Base-by-base conservation (phyloP, 2,888 invertebrate species). In the Thelaira solivaga region DNA sequence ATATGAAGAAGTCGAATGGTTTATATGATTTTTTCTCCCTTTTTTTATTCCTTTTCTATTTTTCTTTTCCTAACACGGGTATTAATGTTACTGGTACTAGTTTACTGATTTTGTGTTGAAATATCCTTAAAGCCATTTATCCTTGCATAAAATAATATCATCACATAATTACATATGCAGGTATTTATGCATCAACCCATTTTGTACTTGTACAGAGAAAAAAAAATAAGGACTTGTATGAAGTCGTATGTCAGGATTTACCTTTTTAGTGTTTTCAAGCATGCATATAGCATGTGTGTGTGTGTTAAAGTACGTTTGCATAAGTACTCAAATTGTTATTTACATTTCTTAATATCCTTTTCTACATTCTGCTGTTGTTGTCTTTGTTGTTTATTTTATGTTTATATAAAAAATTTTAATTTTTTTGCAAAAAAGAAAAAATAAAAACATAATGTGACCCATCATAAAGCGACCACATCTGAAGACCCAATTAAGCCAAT, bases 121-220 rank as follows among this genome's bases (percentile, higher is more conserved):
- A 65, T 73, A 73, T 76, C 76, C 76, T 69, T 64, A 65, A 61
- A 69, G 72, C 62, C 69, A 69, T 76, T 73, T 73, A 80, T 76
- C 61, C 76, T 75, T 62, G 72, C 76, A 73, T 64, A 80, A 76
- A 80, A 80, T 68, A 80, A 80, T 73, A 67, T 73, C 72, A 75
- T 53, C 61, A 65, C 61, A 73, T 74, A 78, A 74, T 73, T 74
- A 74, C 53, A 65, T 78, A 78, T 78, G 78, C 73, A 73, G 20
- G 47, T 41, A 78, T 78, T 64, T 74, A 64, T 61, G 61, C 76
- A 53, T 45, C 65, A 53, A 47, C 29, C 18, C 24, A 20, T 13
- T 34, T 57, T 20, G 2, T 29, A n/a, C 2, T n/a, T n/a, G n/a
- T n/a, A n/a, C n/a, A n/a, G n/a, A n/a, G n/a, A 55, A 11, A 16